Evolutionary conservation across 2,113 vertebrate species (phyloP).

Genomic region (Typhlomys cinereus): DNA sequence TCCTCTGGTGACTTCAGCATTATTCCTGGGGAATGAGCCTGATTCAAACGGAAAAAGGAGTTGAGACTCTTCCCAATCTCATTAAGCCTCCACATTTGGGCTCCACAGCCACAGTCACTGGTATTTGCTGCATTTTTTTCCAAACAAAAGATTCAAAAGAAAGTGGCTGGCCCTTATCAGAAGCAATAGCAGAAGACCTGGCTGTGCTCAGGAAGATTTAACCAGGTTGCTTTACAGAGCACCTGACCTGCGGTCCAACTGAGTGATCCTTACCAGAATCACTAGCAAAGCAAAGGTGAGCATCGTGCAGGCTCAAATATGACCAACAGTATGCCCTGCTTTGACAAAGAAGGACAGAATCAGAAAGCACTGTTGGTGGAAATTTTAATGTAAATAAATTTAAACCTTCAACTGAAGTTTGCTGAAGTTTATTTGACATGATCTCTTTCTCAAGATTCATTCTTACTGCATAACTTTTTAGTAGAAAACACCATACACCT

Average conservation of each 20-base stretch:
- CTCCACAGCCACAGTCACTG: not conserved
- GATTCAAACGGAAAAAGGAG: conserved; percentile 10
- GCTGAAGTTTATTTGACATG: conserved; percentile 42
- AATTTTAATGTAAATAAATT: conserved; percentile 31
- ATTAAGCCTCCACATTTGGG: not conserved
- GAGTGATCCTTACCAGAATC: not conserved
- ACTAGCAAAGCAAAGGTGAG: not conserved
- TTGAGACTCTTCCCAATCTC: not conserved
- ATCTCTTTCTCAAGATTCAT: conserved; percentile 43
- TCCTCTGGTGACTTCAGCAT: conserved; percentile 40
- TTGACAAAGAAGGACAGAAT: conserved; percentile 1
- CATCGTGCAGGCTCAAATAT: not conserved
- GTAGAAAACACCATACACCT: too few relatives aligned
- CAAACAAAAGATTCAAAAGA: not conserved
- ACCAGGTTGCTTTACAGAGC: not conserved
- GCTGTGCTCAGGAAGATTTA: not conserved
- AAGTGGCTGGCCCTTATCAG: not conserved
- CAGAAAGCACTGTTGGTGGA: not conserved
- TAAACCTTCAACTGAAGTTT: conserved; percentile 28
- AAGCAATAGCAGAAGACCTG: not conserved
- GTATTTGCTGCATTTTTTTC: conserved; percentile 52
- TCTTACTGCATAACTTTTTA: conserved; percentile 8
- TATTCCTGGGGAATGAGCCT: not conserved
- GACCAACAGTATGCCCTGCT: not conserved
- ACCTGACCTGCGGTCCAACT: not conserved